A percentile compares a stretch with the other conserved stretches of the same genome.
These are phyloP conservation scores for Hycleus phaleratus DNA, from an alignment of 1,140 invertebrate genomes.

Conservation along the genomic window DNA sequence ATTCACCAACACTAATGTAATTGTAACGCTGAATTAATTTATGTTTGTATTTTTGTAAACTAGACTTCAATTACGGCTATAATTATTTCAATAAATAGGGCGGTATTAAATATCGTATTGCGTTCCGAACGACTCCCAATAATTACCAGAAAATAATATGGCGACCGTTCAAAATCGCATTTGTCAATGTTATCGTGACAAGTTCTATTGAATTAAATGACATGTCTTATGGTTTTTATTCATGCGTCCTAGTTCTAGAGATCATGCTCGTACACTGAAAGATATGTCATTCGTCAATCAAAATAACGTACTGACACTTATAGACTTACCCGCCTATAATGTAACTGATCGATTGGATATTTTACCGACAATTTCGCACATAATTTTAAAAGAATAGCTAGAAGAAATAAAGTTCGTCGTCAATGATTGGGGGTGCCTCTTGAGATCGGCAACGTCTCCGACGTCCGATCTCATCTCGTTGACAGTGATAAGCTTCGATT, in stretches of 20 bases:
- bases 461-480: not conserved
- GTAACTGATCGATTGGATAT: slow-evolving; percentile 17
- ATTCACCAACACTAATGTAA: too few relatives aligned
- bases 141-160: too few relatives aligned
- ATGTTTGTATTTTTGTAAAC: too few relatives aligned
- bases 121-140: too few relatives aligned
- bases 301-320: slow-evolving; percentile 16
- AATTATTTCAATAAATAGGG: too few relatives aligned
- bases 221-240: slow-evolving; percentile 19
- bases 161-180: slow-evolving; percentile 21
- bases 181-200: slow-evolving; percentile 26
- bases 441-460: too few relatives aligned
- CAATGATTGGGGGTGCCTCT: too few relatives aligned
- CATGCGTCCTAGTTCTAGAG: slow-evolving; percentile 6
- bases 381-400: too few relatives aligned
- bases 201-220: slow-evolving; percentile 26
- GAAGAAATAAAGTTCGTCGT: too few relatives aligned
- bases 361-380: not conserved
- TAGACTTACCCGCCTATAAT: slow-evolving; percentile 8
- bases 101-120: too few relatives aligned
- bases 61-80: too few relatives aligned
- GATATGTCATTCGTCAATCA: slow-evolving; percentile 28
- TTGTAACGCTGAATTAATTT: too few relatives aligned
- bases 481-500: not conserved
- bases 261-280: slow-evolving; percentile 15